Conservation (phyloP, 2,888 invertebrate genomes). For the Oxystoma pomonae region DNA sequence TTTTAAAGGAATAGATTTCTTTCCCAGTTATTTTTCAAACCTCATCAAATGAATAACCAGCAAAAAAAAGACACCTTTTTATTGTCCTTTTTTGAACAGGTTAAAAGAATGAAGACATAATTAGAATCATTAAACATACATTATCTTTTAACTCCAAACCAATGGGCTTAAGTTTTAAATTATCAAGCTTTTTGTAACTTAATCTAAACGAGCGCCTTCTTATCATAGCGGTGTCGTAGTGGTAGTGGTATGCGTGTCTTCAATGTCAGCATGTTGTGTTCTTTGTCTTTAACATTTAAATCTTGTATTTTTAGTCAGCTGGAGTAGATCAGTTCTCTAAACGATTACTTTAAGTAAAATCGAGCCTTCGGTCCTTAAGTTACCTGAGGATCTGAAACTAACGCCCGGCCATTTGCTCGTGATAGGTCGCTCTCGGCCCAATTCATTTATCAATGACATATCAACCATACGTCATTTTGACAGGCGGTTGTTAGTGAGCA, state of each 20-base stretch:
- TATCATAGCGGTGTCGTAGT: background rate
- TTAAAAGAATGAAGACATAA: background rate
- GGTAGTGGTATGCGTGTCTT: background rate
- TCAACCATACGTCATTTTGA: slow-evolving; percentile 19
- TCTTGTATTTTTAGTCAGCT: background rate
- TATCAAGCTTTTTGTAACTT: background rate
- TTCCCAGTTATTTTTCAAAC: no score
- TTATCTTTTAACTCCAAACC: background rate
- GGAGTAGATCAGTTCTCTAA: no score
- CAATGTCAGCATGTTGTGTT: background rate
- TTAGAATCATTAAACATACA: background rate
- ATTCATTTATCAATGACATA: slow-evolving; percentile 22
- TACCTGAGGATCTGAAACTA: no score
- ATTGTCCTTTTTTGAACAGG: background rate
- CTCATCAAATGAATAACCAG: background rate
- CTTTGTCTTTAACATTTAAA: background rate
- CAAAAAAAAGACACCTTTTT: background rate
- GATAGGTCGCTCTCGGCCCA: slow-evolving; percentile 17
- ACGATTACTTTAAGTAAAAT: no score
- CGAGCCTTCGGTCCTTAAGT: no score
- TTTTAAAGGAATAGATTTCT: no score
- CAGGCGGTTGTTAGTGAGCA: slow-evolving; percentile 18
- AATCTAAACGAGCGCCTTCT: no score
- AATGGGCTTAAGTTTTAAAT: background rate
- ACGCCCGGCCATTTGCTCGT: slow-evolving; percentile 8